Evolutionary conservation across 2,113 vertebrate genomes (phyloP), one percentile per base, ranked within the genome.

Genomic region (Eleginops maclovinus): DNA sequence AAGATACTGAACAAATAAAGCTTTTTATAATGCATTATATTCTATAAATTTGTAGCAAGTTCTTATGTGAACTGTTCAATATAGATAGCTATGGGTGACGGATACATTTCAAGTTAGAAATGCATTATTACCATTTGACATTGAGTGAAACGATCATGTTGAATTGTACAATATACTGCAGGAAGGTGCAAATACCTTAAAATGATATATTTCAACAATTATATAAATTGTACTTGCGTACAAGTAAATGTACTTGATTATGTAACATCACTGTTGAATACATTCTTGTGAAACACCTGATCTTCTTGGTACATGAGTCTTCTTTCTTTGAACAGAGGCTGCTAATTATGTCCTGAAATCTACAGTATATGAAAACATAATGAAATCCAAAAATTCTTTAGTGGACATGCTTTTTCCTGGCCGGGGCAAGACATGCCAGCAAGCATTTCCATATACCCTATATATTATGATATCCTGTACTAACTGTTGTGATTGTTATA

Each of bases 401-500:
- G 16, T 19, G 15, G 16, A 43, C 9, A 31, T 49, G 2, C n/a
- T 59, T 51, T 17, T 9, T 41, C 22, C 17, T 43, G 26, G 2
- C 9, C 2, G 24, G 16, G 36, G 9, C 28, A n/a, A 12, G 12
- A 13, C 41, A 0, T 49, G 16, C 46, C 21, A 17, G 40, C 9
- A 41, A 54, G 26, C 43, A 22, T 55, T 40, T 55, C 1, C 19
- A 15, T 24, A 36, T 9, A 36, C 31, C 31, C 6, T 36, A 36
- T 36, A 9, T 36, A 19, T n/a, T n/a, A 44, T 26, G 7, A 41
- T 24, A 62, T 8, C 22, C n/a, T 14, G 4, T 36, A 40, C 15
- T n/a, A 47, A 55, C 28, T 51, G n/a, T n/a, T 76, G 10, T 69
- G 73, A 2, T 54, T 77, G n/a, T 77, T 19, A 73, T 85, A 4